phyloP scores from a whole-genome alignment of 2,797 vertebrate genomes.

The Oryzias sinensis region DNA sequence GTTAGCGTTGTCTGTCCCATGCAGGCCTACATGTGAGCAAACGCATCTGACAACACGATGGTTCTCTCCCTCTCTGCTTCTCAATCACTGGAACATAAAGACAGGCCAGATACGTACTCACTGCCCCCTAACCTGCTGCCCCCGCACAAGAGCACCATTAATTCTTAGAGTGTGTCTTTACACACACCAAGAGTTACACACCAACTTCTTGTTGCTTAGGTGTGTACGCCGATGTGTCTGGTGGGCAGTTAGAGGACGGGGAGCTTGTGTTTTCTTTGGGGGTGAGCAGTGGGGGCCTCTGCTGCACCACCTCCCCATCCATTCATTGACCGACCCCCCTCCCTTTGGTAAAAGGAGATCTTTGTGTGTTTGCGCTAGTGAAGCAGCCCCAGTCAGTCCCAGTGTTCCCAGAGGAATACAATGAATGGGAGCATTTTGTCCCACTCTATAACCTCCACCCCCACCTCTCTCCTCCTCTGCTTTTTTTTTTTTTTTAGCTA shows the following conservation, averaged over 20 bases:
- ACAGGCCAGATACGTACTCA: constrained; percentile 27
- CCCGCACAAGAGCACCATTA: constrained; percentile 62
- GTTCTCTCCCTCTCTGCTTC: constrained; percentile 9
- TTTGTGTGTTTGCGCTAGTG: constrained; percentile 90
- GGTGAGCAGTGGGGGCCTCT: constrained; percentile 77
- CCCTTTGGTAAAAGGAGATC: constrained; percentile 82
- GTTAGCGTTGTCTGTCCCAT: not conserved
- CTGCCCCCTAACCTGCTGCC: constrained; percentile 38
- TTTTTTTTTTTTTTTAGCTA: constrained; percentile 21
- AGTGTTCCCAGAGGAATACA: constrained; percentile 93
- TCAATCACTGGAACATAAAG: constrained; percentile 19
- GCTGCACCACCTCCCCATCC: constrained; percentile 71
- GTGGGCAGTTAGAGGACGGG: constrained; percentile 82
- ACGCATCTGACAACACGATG: constrained; percentile 21
- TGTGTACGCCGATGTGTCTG: constrained; percentile 55
- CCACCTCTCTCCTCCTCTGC: constrained; percentile 15
- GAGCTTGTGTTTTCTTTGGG: constrained; percentile 91
- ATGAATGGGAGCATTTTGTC: constrained; percentile 94
- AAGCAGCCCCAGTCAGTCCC: constrained; percentile 79
- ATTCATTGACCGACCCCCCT: constrained; percentile 81
- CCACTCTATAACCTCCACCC: constrained; percentile 41
- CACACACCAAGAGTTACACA: constrained; percentile 18
- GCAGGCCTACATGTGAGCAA: constrained; percentile 4
- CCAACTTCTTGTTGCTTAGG: constrained; percentile 47
- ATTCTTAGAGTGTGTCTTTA: constrained; percentile 44